phyloP scores from a whole-genome alignment of 2,797 vertebrate species.

The Coluber constrictor region DNA sequence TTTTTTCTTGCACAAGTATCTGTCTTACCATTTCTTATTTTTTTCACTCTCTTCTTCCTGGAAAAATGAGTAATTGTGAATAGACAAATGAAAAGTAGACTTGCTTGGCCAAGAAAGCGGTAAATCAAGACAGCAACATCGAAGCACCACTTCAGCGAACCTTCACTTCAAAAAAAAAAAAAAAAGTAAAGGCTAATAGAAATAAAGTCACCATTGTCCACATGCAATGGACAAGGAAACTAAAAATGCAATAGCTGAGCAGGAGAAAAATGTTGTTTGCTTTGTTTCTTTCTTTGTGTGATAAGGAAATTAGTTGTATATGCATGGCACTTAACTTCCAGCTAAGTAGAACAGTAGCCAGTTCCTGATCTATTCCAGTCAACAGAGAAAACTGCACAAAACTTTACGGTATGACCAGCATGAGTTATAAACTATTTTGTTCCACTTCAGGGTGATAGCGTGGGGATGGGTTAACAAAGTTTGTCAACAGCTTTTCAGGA shows the following conservation, averaged over 20 bases:
- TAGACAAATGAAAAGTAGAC: neutral
- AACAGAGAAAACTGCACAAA: neutral
- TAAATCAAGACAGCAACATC: neutral
- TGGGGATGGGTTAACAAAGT: neutral
- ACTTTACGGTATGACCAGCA: neutral
- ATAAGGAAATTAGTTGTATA: neutral
- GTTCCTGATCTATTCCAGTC: neutral
- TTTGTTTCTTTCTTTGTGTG: neutral
- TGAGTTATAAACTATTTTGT: neutral
- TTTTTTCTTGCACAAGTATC: neutral
- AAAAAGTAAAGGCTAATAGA: neutral
- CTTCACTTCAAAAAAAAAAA: neutral
- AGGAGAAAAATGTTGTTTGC: neutral
- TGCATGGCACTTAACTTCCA: neutral
- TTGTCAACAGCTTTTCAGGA: neutral
- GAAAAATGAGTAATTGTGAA: neutral
- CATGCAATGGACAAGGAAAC: neutral
- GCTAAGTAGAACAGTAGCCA: neutral
- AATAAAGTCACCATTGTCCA: neutral
- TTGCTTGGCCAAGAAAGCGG: neutral
- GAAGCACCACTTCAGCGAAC: neutral
- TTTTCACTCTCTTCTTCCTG: neutral
- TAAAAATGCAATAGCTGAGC: neutral
- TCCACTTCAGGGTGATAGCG: neutral
- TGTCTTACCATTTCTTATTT: neutral